These are phyloP conservation scores for Sternotherus odoratus DNA, from an alignment of 2,797 vertebrate genomes.

Conservation along the genomic window DNA sequence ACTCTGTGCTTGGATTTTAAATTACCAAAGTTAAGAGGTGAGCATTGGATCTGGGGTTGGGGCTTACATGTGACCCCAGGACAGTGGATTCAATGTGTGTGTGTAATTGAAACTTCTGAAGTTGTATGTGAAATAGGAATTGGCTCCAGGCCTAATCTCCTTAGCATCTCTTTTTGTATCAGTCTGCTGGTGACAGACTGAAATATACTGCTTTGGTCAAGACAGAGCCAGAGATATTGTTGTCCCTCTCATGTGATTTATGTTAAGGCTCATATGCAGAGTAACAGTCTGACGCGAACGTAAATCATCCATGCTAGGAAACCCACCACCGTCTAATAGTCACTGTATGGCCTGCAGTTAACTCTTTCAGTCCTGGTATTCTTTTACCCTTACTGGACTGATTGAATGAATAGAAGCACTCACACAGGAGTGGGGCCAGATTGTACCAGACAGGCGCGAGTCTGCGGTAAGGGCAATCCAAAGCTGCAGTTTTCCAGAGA, in stretches of 20 bases:
- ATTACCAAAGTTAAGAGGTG: background rate
- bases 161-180: background rate
- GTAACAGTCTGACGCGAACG: too few relatives aligned
- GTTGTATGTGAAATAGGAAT: background rate
- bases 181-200: background rate
- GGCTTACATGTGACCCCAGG: background rate
- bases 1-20: background rate
- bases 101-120: background rate
- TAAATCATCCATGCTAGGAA: background rate
- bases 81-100: rapidly evolving
- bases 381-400: background rate
- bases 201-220: background rate
- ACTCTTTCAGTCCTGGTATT: background rate
- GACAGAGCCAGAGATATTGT: background rate
- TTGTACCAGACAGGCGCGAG: background rate
- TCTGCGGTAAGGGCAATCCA: background rate
- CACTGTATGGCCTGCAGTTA: background rate
- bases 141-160: background rate
- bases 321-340: background rate
- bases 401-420: background rate
- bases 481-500: background rate
- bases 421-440: background rate
- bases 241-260: background rate
- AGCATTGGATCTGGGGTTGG: background rate
- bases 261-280: background rate